Conservation (phyloP, 1,140 invertebrate species). For the Aphelinus certus region DNA sequence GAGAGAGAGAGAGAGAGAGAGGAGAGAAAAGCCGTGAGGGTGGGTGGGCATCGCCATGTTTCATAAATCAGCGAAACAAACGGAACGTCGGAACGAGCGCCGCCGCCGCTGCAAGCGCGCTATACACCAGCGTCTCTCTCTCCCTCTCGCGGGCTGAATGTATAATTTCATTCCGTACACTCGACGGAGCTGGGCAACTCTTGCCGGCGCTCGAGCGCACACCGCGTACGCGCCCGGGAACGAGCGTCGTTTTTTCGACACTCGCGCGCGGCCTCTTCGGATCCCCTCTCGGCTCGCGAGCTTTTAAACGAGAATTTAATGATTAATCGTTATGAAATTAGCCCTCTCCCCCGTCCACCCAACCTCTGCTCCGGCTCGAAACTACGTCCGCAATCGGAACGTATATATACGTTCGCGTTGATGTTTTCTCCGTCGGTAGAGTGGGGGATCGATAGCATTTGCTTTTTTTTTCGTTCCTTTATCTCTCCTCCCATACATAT, state of each 20-base stretch:
- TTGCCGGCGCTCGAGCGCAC: no score
- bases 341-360: background rate
- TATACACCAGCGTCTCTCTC: background rate
- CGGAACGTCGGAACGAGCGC: constrained; percentile 56
- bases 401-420: no score
- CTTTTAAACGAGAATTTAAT: constrained; percentile 14
- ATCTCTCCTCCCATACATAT: no score
- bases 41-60: constrained; percentile 52
- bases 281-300: background rate
- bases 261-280: no score
- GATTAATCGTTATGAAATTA: constrained; percentile 26
- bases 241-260: no score
- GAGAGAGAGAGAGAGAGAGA: constrained; percentile 24
- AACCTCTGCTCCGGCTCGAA: background rate
- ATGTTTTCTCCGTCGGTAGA: no score
- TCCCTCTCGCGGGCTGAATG: constrained; percentile 48
- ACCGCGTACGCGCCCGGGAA: no score
- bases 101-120: constrained; percentile 9
- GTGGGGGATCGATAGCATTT: no score
- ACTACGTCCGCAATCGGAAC: no score
- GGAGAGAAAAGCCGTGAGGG: constrained; percentile 39
- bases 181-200: background rate
- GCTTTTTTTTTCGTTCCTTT: no score
- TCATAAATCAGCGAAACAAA: constrained; percentile 65
- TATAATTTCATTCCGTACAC: constrained; percentile 54